Evolutionary conservation across 2,888 invertebrate genomes (phyloP).

Genomic region (Aradus depressus): DNA sequence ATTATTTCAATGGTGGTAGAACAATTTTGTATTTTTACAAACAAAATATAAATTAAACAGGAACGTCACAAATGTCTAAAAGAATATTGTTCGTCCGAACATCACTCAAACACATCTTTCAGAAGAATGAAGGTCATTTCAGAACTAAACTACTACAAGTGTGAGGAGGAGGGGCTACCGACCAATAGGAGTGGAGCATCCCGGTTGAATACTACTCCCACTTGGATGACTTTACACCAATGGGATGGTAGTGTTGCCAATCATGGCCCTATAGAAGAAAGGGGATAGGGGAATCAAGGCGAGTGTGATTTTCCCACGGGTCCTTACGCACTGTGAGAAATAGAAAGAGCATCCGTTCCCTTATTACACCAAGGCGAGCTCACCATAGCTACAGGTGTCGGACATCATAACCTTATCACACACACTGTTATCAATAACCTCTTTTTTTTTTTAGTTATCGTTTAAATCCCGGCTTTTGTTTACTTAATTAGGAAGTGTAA

Average conservation of each 20-base stretch:
- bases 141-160: constrained; percentile 9
- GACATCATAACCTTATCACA: too few species aligned
- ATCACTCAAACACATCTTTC: constrained; percentile 9
- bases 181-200: constrained; percentile 6
- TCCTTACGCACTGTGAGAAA: constrained; percentile 30
- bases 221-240: constrained; percentile 10
- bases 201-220: constrained; percentile 7
- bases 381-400: constrained; percentile 6
- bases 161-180: constrained; percentile 8
- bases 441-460: too few species aligned
- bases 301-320: constrained; percentile 31
- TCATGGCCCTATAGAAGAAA: constrained; percentile 24
- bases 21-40: not conserved
- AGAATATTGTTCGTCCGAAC: constrained; percentile 1
- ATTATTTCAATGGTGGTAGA: not conserved
- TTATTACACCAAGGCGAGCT: constrained; percentile 19
- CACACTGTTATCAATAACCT: too few species aligned
- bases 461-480: too few species aligned
- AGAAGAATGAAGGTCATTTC: constrained; percentile 16
- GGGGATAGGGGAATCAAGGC: constrained; percentile 28
- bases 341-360: constrained; percentile 32
- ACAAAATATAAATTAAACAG: not conserved
- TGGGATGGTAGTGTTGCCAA: constrained; percentile 25
- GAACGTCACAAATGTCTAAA: not conserved
- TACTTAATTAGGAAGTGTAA: too few species aligned